Percentiles rank a stretch among this genome's conserved stretches.
Evolutionary conservation across 2,797 vertebrate species (phyloP).

Genomic region (Enteromius radiatus): DNA sequence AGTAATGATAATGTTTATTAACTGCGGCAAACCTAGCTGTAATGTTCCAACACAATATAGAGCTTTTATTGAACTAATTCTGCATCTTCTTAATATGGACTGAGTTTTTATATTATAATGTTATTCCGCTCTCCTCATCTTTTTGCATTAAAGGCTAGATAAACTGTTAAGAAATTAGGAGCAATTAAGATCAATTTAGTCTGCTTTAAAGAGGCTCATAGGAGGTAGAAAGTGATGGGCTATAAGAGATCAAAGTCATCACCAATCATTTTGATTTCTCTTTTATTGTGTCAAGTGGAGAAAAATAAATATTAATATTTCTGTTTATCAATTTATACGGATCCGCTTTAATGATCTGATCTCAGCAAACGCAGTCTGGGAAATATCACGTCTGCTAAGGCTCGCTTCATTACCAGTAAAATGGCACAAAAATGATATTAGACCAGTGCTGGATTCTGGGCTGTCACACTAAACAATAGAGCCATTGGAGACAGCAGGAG

Average conservation of each 20-base stretch:
- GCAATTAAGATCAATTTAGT: slow-evolving; percentile 57
- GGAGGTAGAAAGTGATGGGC: slow-evolving; percentile 32
- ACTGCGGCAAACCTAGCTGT: slow-evolving; percentile 3
- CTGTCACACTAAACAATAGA: slow-evolving; percentile 71
- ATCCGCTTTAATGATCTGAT: slow-evolving; percentile 36
- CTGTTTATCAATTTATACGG: slow-evolving; percentile 31
- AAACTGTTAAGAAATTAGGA: slow-evolving; percentile 51
- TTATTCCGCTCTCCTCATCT: not conserved
- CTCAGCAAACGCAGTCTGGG: slow-evolving; percentile 17
- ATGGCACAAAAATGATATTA: not conserved
- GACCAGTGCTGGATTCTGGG: slow-evolving; percentile 3
- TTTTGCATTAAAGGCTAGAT: slow-evolving; percentile 40
- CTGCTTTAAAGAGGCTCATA: slow-evolving; percentile 39
- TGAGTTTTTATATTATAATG: not conserved
- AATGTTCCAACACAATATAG: not conserved
- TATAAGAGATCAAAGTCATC: slow-evolving; percentile 51
- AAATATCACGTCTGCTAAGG: not conserved
- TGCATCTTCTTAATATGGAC: slow-evolving; percentile 5
- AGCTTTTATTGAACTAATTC: slow-evolving; percentile 41
- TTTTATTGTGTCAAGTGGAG: slow-evolving; percentile 53
- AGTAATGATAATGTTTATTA: slow-evolving; percentile 35
- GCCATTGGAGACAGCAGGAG: slow-evolving; percentile 56
- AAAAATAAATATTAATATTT: slow-evolving; percentile 52
- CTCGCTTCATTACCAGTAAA: slow-evolving; percentile 28
- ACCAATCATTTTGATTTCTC: slow-evolving; percentile 47